These are phyloP conservation scores for Scolanthus callimorphus DNA, from an alignment of 92 coral and sea anemone species.

Conservation along the genomic window DNA sequence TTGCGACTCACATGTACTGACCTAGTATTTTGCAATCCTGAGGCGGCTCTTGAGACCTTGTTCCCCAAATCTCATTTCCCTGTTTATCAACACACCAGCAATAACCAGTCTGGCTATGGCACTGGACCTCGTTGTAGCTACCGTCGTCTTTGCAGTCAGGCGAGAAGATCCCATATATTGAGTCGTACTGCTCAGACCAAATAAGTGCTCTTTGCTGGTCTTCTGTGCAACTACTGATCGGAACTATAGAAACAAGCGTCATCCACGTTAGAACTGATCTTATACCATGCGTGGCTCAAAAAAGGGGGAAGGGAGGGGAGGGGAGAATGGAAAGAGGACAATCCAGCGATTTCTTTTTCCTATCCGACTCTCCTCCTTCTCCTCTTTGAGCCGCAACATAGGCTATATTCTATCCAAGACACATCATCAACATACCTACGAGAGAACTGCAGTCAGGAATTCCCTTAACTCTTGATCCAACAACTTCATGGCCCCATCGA, in stretches of 20 bases:
- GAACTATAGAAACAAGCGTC: constrained; percentile 41
- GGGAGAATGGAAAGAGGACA: no score
- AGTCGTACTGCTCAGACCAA: constrained; percentile 69
- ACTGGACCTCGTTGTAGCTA: constrained; percentile 63
- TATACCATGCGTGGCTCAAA: no score
- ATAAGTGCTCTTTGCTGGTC: constrained; percentile 68
- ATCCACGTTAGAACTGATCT: no score
- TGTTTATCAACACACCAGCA: constrained; percentile 90
- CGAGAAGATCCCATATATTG: constrained; percentile 57
- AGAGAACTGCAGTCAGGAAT: constrained; percentile 63
- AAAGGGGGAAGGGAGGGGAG: no score
- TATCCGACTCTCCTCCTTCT: no score
- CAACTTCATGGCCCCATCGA: constrained; percentile 53
- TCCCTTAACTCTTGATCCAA: constrained; percentile 64
- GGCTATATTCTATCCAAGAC: no score
- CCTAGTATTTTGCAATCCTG: constrained; percentile 63
- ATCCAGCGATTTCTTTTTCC: no score
- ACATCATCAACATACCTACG: no score
- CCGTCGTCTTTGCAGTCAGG: constrained; percentile 63
- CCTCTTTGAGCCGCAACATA: no score
- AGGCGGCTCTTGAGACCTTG: constrained; percentile 57
- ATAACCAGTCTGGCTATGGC: constrained; percentile 69
- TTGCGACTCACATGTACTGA: no score
- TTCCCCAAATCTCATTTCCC: constrained; percentile 91
- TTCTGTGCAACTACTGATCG: constrained; percentile 42